phyloP scores from a whole-genome alignment of 1,140 invertebrate genomes.

The Anastrepha ludens region DNA sequence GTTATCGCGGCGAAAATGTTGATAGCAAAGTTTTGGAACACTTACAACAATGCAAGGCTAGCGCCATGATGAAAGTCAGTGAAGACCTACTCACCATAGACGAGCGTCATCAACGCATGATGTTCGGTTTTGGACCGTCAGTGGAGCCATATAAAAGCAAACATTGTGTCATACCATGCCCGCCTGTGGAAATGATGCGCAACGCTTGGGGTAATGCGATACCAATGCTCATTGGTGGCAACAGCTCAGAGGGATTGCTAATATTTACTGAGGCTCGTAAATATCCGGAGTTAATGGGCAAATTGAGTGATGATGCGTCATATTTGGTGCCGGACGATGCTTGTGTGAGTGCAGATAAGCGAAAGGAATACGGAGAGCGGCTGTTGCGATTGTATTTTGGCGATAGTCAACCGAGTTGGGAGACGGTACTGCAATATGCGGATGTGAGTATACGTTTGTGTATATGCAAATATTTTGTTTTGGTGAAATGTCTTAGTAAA shows the following conservation, averaged over 20 bases:
- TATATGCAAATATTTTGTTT: no score
- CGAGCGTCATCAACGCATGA: slow-evolving; percentile 66
- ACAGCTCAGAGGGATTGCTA: slow-evolving; percentile 73
- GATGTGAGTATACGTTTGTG: slow-evolving; percentile 64
- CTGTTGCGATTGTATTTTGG: slow-evolving; percentile 64
- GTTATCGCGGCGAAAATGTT: slow-evolving; percentile 63
- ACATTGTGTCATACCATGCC: slow-evolving; percentile 68
- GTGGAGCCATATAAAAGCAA: slow-evolving; percentile 69
- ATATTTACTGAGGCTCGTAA: slow-evolving; percentile 68
- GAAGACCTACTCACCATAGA: slow-evolving; percentile 68
- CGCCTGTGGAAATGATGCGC: slow-evolving; percentile 71
- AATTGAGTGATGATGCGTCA: slow-evolving; percentile 67
- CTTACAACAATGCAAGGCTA: slow-evolving; percentile 68
- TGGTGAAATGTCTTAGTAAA: no score
- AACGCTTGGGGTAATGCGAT: slow-evolving; percentile 73
- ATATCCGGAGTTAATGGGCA: slow-evolving; percentile 65
- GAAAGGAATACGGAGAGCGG: slow-evolving; percentile 63
- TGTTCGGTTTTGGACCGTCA: slow-evolving; percentile 70
- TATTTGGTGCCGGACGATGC: slow-evolving; percentile 66
- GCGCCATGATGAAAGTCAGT: slow-evolving; percentile 76
- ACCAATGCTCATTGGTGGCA: slow-evolving; percentile 73
- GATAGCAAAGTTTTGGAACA: slow-evolving; percentile 65
- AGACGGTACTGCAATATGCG: slow-evolving; percentile 69
- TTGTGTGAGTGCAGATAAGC: slow-evolving; percentile 62
- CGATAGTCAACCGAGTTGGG: slow-evolving; percentile 61